Conservation (phyloP, 2,113 vertebrate genomes). For the Neodon shergylaensis region DNA sequence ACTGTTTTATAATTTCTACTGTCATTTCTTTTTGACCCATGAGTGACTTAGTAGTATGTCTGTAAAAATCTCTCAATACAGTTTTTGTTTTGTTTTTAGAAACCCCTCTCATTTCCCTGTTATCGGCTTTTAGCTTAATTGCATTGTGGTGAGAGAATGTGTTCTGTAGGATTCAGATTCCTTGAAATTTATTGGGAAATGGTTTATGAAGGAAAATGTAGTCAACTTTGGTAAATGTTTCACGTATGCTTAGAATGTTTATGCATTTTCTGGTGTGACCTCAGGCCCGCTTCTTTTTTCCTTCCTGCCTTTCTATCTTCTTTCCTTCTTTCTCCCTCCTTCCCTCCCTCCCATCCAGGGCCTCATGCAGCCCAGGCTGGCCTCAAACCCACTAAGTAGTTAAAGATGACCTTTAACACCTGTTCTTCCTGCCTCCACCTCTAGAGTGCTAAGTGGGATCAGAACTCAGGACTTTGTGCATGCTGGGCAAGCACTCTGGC, state of each 20-base stretch:
- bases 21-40: slow-evolving; percentile 47
- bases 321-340: not conserved
- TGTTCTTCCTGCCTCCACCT: not conserved
- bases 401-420: not conserved
- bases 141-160: not conserved
- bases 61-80: not conserved
- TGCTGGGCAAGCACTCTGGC: not conserved
- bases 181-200: slow-evolving; percentile 20
- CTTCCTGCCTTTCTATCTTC: not conserved
- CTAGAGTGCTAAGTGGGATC: not conserved
- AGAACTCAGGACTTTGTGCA: not conserved
- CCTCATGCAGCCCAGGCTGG: not conserved
- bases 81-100: not conserved
- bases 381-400: not conserved
- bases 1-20: slow-evolving; percentile 61
- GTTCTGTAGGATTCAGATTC: not conserved
- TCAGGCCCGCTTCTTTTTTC: not conserved
- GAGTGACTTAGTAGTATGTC: slow-evolving; percentile 30
- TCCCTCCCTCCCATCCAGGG: too few relatives aligned
- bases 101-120: not conserved
- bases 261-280: not conserved
- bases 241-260: not conserved
- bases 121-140: slow-evolving; percentile 49
- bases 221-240: not conserved
- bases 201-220: not conserved